A percentile compares a stretch with the other conserved stretches of the same genome.
Evolutionary conservation across 2,113 vertebrate species (phyloP).

Genomic region (Rattus norvegicus): GRCr8 NC_086025.1:124753501-124754000

Average conservation of each 20-base stretch:
- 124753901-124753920: no score
- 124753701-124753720: background rate
- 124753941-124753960: no score
- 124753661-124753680: no score
- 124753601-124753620: slow-evolving; percentile 31
- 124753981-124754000: no score
- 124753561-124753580: background rate
- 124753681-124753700: no score
- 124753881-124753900: slow-evolving; percentile 3
- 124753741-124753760: background rate
- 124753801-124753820: background rate
- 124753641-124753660: background rate
- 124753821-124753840: background rate
- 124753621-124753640: background rate
- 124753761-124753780: background rate
- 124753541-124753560: background rate
- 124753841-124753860: background rate
- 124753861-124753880: background rate
- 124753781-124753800: slow-evolving; percentile 22
- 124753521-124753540: background rate
- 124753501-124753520: background rate
- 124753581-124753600: slow-evolving; percentile 14
- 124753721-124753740: background rate
- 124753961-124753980: no score
- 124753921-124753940: no score